Base-by-base conservation (phyloP, 2,113 vertebrate species). In the Gadus macrocephalus region DNA sequence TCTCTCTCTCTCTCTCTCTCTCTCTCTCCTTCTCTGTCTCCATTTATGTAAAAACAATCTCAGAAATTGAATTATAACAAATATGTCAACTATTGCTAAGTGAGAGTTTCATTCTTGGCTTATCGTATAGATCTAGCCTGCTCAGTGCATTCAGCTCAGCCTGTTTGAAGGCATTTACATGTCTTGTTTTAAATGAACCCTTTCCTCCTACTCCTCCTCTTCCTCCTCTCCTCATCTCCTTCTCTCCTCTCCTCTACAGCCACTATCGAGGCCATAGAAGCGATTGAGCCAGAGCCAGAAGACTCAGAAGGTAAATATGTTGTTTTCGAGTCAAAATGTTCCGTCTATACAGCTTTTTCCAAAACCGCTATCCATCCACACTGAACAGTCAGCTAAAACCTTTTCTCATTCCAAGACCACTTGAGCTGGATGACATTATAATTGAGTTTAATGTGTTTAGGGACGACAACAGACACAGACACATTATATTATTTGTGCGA, bases 251-350 rank as follows among this genome's bases (percentile, higher is more conserved):
- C 63, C 88, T 87, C 80, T 84, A 77, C 91, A 94, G 93, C 93
- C 87, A 93, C 93, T 87, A 91, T 92, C 77, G 92, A 93, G 88
- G 92, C 92, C 89, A 93, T 93, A 78, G 92, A 93, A 92, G 92
- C 92, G 86, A 89, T 91, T 85, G 93, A 94, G 89, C 71, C 89
- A 22, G 83, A 86, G 80, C 84, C 77, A 85, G 89, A 91, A 79
- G 91, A 93, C 74, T 62, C 85, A 88, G 92, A 94, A 93, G 93
- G 93, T 94, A 92, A 92, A 81, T 14, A 12, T 2, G 42, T 49
- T 49, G 42, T 49, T 49, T 49, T 49, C 12, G 38, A 8, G 38
- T 11, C 38, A 42, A 42, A 11, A 42, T 42, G 2, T 42, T 42
- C 38, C 38, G 42, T 49, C 42, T 7, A 35, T 7, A 35, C 6